These are phyloP conservation scores for Acrocephalus kingi DNA, from an alignment of 2,113 vertebrate genomes.

Conservation along the genomic window DNA sequence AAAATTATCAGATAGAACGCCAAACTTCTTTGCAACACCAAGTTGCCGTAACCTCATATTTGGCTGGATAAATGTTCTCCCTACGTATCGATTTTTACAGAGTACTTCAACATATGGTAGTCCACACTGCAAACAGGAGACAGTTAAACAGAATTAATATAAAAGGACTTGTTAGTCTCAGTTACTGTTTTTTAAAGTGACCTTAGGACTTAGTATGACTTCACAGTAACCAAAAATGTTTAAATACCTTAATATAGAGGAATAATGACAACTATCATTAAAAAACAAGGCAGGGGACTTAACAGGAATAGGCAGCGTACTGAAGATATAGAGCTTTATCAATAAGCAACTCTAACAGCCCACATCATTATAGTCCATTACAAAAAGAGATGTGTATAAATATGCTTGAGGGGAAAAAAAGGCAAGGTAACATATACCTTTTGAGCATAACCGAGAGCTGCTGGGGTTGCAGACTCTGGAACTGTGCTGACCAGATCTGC, in stretches of 20 bases:
- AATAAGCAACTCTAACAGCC: background rate
- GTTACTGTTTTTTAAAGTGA: background rate
- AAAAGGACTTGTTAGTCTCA: background rate
- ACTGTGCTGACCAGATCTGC: constrained; percentile 97
- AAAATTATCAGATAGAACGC: constrained; percentile 94
- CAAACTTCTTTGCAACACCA: constrained; percentile 98
- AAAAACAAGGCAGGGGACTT: background rate
- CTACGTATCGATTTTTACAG: constrained; percentile 97
- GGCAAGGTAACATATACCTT: constrained; percentile 74
- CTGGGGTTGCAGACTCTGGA: constrained; percentile 96
- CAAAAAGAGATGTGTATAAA: background rate
- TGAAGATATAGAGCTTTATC: background rate
- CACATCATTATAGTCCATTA: background rate
- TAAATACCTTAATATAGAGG: background rate
- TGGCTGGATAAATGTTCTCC: constrained; percentile 96
- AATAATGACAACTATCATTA: background rate
- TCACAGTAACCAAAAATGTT: background rate
- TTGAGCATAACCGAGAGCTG: constrained; percentile 92
- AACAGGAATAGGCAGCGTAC: fast-evolving
- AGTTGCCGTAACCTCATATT: constrained; percentile 96
- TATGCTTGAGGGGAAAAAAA: background rate
- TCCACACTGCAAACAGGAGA: constrained; percentile 79
- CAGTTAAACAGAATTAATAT: background rate
- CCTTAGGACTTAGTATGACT: background rate
- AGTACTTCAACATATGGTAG: constrained; percentile 94